A percentile compares a stretch with the other conserved stretches of the same genome.
Evolutionary conservation across 2,797 vertebrate species (phyloP).

Genomic region (Hippoglossus hippoglossus): DNA sequence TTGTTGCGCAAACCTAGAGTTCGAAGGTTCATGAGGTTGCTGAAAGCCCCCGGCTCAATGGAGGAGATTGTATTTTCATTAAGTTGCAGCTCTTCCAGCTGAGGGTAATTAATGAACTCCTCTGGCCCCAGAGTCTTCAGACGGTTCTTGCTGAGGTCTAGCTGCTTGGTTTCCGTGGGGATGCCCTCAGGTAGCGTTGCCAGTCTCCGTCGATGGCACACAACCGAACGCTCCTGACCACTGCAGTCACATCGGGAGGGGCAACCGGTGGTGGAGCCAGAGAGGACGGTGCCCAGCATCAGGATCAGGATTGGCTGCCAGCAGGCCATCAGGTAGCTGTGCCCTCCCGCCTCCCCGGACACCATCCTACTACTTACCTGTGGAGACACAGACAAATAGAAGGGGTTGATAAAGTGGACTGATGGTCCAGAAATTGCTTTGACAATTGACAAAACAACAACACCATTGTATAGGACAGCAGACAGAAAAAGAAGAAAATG

Average conservation of each 20-base stretch:
- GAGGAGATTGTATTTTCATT: conserved; percentile 96
- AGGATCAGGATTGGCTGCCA: conserved; percentile 99
- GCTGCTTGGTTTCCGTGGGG: conserved; percentile 92
- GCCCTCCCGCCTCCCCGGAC: conserved; percentile 90
- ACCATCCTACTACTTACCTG: conserved; percentile 98
- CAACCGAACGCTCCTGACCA: conserved; percentile 94
- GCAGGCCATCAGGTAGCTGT: conserved; percentile 97
- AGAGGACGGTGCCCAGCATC: conserved; percentile 96
- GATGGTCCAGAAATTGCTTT: not conserved
- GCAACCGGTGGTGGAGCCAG: conserved; percentile 95
- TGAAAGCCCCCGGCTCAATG: conserved; percentile 96
- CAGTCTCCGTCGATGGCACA: conserved; percentile 94
- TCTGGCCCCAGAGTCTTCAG: conserved; percentile 95
- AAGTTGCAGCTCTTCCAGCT: conserved; percentile 96
- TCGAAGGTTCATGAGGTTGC: conserved; percentile 94
- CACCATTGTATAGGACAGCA: not conserved
- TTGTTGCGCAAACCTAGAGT: conserved; percentile 96
- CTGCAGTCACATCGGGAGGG: conserved; percentile 97
- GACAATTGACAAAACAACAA: not conserved
- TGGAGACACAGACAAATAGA: conserved; percentile 61
- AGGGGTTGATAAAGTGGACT: conserved; percentile 28
- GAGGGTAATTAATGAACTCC: conserved; percentile 96
- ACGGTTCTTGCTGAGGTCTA: conserved; percentile 98
- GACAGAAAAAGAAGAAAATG: not conserved
- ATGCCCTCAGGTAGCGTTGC: conserved; percentile 94